These are phyloP conservation scores for Natator depressus DNA, from an alignment of 2,113 vertebrate genomes.

Conservation along the genomic window DNA sequence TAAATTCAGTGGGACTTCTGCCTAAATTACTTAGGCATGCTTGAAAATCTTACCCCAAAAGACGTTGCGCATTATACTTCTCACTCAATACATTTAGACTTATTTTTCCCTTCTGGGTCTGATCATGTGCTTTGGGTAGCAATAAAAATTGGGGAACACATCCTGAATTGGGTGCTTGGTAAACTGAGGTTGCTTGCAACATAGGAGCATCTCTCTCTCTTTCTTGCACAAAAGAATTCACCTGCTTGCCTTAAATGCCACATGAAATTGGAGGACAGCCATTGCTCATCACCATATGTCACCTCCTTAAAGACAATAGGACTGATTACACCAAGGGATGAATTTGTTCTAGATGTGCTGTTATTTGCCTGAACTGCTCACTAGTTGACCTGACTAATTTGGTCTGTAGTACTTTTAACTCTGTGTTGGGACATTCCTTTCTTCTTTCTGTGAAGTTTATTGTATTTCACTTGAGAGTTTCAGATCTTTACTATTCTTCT, in stretches of 20 bases:
- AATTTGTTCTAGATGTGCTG: neutral
- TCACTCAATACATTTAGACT: neutral
- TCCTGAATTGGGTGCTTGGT: neutral
- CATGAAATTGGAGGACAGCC: neutral
- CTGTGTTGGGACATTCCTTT: neutral
- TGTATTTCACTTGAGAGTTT: neutral
- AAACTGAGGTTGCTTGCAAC: neutral
- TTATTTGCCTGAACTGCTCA: neutral
- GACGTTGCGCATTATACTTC: neutral
- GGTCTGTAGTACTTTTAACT: neutral
- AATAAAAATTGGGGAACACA: neutral
- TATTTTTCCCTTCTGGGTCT: neutral
- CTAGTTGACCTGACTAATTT: neutral
- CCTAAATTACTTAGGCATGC: neutral
- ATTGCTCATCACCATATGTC: neutral
- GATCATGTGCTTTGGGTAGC: neutral
- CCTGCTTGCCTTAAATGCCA: neutral
- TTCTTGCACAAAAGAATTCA: too few relatives aligned
- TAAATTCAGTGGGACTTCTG: neutral
- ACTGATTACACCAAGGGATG: neutral
- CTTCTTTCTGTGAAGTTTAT: neutral
- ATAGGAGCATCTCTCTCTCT: neutral
- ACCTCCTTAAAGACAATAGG: neutral
- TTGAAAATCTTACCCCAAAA: neutral
- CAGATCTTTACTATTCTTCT: slow-evolving; percentile 39